Evolutionary conservation across 1,140 invertebrate genomes (phyloP).

Genomic region (Brachionus paranguensis): DNA sequence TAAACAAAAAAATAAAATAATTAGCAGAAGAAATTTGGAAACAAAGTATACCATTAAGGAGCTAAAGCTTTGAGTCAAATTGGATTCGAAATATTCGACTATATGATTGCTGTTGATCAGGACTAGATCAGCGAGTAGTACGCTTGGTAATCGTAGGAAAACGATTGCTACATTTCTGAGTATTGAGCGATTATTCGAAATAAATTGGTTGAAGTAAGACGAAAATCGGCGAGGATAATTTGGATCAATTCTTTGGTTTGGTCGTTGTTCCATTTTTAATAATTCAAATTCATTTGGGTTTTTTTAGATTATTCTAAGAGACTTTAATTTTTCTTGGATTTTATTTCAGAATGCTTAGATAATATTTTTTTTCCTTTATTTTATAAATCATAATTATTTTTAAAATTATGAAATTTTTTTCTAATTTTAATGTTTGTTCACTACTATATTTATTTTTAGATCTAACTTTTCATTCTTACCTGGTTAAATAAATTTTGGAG

Average conservation of each 20-base stretch:
- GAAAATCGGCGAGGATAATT: background rate
- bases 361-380: background rate
- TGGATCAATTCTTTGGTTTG: background rate
- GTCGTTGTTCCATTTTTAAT: constrained; percentile 6
- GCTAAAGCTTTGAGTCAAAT: background rate
- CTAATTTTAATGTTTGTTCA: background rate
- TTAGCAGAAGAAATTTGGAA: background rate
- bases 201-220: background rate
- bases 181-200: background rate
- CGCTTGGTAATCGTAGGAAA: background rate
- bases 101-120: background rate
- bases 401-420: background rate
- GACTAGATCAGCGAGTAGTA: background rate
- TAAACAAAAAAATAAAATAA: background rate
- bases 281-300: background rate
- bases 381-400: background rate
- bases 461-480: background rate
- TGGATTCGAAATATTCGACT: background rate
- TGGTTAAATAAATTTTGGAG: background rate
- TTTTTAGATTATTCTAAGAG: background rate
- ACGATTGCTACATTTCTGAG: background rate
- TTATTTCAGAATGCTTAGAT: constrained; percentile 2
- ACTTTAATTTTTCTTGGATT: background rate
- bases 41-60: background rate
- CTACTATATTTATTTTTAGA: background rate